Evolutionary conservation across 92 coral and sea anemone species (phyloP).

Genomic region (Scolanthus callimorphus): DNA sequence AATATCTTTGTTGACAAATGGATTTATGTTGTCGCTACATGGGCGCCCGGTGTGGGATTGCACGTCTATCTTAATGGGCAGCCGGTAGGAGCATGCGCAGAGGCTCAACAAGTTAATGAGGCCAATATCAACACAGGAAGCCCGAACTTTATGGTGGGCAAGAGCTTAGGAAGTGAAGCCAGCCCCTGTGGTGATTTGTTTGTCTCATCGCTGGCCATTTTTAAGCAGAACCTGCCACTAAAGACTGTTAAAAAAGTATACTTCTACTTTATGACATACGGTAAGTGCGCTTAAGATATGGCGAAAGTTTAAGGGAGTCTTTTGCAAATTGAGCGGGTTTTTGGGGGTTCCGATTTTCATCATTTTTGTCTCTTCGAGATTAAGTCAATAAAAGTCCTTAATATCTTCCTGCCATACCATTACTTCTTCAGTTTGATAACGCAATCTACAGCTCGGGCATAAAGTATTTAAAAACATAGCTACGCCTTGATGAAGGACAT

Average conservation of each 20-base stretch:
- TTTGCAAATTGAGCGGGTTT: no score
- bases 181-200: slow-evolving; percentile 71
- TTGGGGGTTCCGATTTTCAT: no score
- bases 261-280: no score
- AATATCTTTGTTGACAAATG: slow-evolving; percentile 48
- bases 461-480: no score
- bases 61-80: slow-evolving; percentile 60
- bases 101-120: slow-evolving; percentile 31
- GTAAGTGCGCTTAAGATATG: no score
- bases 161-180: slow-evolving; percentile 52
- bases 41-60: slow-evolving; percentile 73
- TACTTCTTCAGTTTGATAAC: no score
- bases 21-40: slow-evolving; percentile 78
- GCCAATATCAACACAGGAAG: slow-evolving; percentile 43
- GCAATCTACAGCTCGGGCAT: no score
- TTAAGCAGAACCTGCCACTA: slow-evolving; percentile 61
- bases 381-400: no score
- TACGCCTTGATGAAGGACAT: no score
- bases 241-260: slow-evolving; percentile 46
- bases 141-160: slow-evolving; percentile 82
- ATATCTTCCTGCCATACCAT: no score
- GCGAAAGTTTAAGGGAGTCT: no score
- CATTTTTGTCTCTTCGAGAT: no score
- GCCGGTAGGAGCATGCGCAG: slow-evolving; percentile 12
- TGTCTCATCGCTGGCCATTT: slow-evolving; percentile 83